Base-by-base conservation (phyloP, 1,140 invertebrate species). In the Pomacea maculata region DNA sequence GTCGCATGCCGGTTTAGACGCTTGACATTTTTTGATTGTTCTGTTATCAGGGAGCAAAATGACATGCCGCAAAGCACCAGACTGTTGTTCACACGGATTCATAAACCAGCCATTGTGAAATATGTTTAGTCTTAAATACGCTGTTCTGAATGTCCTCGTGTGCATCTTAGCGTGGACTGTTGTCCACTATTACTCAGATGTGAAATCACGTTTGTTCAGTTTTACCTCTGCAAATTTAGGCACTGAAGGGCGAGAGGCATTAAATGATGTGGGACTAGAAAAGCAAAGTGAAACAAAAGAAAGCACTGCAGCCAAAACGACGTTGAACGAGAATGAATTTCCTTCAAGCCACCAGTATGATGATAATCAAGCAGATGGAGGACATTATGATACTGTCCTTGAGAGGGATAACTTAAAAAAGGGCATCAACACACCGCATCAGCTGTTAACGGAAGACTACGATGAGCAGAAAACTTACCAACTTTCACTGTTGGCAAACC, bases 401-500 rank as follows among this genome's bases (percentile, higher is more conserved):
- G 29, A n/a, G 21, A 70, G 10, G 11, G 29, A 34, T 11, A 25
- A 70, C 29, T 70, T 70, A 9, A 11, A 12, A 21, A 65, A n/a
- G 17, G n/a, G 64, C n/a, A 65, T 1, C 2, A 34, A 2, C 11
- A 34, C 21, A 14, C 10, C 6, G 2, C n/a, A 70, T 11, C 67
- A 34, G 14, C 21, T 34, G 67, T 11, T 17, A 12, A 14, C 21
- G 11, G 6, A n/a, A n/a, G 67, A 70, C 21, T 78, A 78, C 14
- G 57, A 64, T 70, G 77, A 78, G 29, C 15, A 57, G 19, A 25
- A 34, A 1, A 29, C n/a, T 12, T 78, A 78, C 67, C 10, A 67
- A 45, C 67, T 78, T 34, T 34, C 65, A 21, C 67, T 78, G 29
- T 21, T 78, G 45, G 21, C 21, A 34, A 78, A 67, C 17, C 64